Evolutionary conservation across 2,888 invertebrate genomes (phyloP).

Genomic region (Meteorus cinctellus): DNA sequence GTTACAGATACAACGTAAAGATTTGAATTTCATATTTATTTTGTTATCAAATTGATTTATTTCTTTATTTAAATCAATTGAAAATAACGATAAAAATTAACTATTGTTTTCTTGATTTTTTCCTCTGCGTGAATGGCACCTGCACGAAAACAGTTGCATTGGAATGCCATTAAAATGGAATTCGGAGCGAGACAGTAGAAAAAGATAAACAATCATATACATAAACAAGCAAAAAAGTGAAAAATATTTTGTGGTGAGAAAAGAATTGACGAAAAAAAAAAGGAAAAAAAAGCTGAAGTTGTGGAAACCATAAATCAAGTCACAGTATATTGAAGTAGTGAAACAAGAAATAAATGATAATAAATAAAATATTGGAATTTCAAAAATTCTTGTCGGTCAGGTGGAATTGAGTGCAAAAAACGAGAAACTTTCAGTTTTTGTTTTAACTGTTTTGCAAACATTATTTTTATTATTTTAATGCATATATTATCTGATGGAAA

Average conservation of each 20-base stretch:
- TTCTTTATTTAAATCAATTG: background rate
- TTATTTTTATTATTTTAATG: background rate
- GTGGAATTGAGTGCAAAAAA: slow-evolving; percentile 2
- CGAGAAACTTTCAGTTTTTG: slow-evolving; percentile 6
- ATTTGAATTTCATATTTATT: background rate
- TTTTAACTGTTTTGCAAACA: slow-evolving; percentile 15
- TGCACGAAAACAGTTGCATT: background rate
- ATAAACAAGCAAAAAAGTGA: background rate
- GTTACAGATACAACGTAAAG: background rate
- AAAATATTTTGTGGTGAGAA: background rate
- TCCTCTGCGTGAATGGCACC: background rate
- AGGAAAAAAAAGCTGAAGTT: background rate
- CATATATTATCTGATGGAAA: background rate
- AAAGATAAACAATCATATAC: background rate
- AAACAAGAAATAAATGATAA: background rate
- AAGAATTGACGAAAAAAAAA: background rate
- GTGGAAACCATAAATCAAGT: slow-evolving; percentile 1
- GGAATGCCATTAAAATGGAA: background rate
- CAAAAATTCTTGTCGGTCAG: background rate
- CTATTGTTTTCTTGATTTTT: background rate
- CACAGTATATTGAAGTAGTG: background rate
- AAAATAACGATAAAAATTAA: background rate
- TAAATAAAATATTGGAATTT: slow-evolving; percentile 7
- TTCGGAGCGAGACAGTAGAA: background rate
- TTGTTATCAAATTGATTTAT: background rate